Evolutionary conservation across 2,888 invertebrate species (phyloP), one percentile per base, ranked within the genome.

Genomic region (Protophormia terraenovae): DNA sequence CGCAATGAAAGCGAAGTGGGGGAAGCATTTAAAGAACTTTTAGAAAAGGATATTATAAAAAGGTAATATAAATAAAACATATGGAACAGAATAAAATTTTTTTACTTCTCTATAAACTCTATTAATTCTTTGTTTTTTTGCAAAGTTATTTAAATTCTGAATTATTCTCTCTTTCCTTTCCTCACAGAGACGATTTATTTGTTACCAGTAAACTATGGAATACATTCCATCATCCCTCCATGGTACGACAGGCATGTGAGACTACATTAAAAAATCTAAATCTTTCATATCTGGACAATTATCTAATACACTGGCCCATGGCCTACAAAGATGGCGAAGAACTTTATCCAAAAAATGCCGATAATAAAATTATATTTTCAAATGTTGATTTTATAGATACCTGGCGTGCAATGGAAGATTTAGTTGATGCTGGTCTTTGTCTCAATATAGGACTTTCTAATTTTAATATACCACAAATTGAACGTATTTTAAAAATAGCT

Each of bases 241-340:
- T 96, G 88, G 98, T 98, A 3, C 94, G 94, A 64, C 93, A 94
- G 0, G 95, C 96, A 0, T 92, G 97, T 24, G 94, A 94, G 88
- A 93, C 93, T 75, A 95, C 96, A 0, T 91, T 98, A 29, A 92
- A 94, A 12, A 94, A 96, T 90, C 94, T 98, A 12, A 95, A 95
- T 19, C 89, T 97, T 0, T 93, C 95, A 0, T 98, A 98, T 90
- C 89, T 98, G 62, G 98, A 98, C 92, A 93, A 98, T 27, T 98
- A 97, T 90, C 94, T 98, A 16, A 96, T 98, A 16, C 98, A 98
- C 91, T 98, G 98, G 98, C 98, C 98, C 0, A 94, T 96, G 90
- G 97, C 94, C 0, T 97, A 95, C 89, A 96, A 96, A 89, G 94
- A 92, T 0, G 76, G 84, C n/a, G 94, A 94, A 0, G 83, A 83